Base-by-base conservation (phyloP, 2,113 vertebrate genomes). In the Dicrurus megarhynchus region DNA sequence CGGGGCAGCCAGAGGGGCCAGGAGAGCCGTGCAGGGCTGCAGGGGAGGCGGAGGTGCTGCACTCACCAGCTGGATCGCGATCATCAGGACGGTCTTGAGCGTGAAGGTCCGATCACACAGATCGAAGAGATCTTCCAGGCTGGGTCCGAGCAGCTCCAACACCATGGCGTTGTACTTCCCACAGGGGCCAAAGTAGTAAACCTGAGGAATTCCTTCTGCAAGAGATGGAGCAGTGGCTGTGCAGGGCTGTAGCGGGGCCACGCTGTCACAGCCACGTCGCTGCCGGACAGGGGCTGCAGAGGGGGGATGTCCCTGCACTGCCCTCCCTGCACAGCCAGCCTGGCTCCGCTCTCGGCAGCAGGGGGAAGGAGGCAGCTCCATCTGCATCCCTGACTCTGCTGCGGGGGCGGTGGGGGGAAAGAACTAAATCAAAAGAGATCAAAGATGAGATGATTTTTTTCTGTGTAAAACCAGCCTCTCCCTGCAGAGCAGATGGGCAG, bases 101-200 rank as follows among this genome's bases (percentile, higher is more conserved):
- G 99, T 99, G 98, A 99, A 99, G 69, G 99, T 99, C 87, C 99
- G 99, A 96, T 99, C 99, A 7, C 99, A 99, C 96, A 99, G 98
- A 97, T 99, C 99, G 9, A 99, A 99, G 88, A 99, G 98, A 97
- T 99, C 99, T 97, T 99, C 99, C 96, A 99, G 98, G 98, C 99
- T 99, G 89, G 99, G 99, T 60, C 99, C 99, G 2, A 99, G 98
- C 95, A 99, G 98, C 98, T 99, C 99, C 98, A 99, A 97, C 93
- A 99, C 99, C 99, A 99, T 99, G 96, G 99, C 99, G 0, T 99
- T 99, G 98, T 99, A 99, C 97, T 99, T 99, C 91, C 99, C 99
- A 6, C 99, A 99, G 13, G 99, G 99, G 73, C 99, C 99, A 41
- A 99, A 99, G 97, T 99, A 99, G 97, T 99, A 99, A 97, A 99